A percentile compares a stretch with the other conserved stretches of the same genome.
Evolutionary conservation across 2,888 invertebrate species (phyloP).

Genomic region (Apodemia duryi): DNA sequence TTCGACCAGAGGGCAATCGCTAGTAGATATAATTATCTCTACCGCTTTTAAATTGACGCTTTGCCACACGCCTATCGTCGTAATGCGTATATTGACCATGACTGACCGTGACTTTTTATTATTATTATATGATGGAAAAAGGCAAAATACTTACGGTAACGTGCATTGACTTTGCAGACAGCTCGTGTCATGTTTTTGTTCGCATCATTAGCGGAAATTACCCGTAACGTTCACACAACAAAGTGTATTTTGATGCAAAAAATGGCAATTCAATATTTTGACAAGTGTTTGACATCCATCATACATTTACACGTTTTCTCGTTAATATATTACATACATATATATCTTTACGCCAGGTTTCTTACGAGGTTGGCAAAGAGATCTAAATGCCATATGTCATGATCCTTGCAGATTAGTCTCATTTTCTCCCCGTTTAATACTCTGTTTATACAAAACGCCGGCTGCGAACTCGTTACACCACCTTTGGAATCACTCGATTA

Average conservation of each 20-base stretch:
- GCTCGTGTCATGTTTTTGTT: slow-evolving; percentile 29
- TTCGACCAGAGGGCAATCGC: too few relatives aligned
- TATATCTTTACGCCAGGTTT: too few relatives aligned
- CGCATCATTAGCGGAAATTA: slow-evolving; percentile 27
- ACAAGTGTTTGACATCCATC: slow-evolving; percentile 6
- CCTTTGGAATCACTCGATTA: too few relatives aligned
- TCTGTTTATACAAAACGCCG: too few relatives aligned
- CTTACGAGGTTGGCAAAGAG: too few relatives aligned
- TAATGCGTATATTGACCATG: slow-evolving; percentile 55
- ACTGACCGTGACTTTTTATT: slow-evolving; percentile 48
- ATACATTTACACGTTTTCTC: background rate
- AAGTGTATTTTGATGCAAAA: background rate
- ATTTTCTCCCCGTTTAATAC: too few relatives aligned
- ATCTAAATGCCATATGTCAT: too few relatives aligned
- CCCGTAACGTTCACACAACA: slow-evolving; percentile 6
- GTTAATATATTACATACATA: too few relatives aligned
- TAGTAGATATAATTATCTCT: background rate
- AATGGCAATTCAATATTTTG: slow-evolving; percentile 17
- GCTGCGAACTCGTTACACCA: too few relatives aligned
- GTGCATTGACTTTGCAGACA: slow-evolving; percentile 29
- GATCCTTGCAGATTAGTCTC: too few relatives aligned
- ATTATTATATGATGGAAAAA: slow-evolving; percentile 35
- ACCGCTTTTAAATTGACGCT: background rate
- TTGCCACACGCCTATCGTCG: slow-evolving; percentile 10
- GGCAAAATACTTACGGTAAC: slow-evolving; percentile 30